These are phyloP conservation scores for Drosophila hawaiiensis DNA, from an alignment of 2,888 invertebrate genomes.

Conservation along the genomic window DNA sequence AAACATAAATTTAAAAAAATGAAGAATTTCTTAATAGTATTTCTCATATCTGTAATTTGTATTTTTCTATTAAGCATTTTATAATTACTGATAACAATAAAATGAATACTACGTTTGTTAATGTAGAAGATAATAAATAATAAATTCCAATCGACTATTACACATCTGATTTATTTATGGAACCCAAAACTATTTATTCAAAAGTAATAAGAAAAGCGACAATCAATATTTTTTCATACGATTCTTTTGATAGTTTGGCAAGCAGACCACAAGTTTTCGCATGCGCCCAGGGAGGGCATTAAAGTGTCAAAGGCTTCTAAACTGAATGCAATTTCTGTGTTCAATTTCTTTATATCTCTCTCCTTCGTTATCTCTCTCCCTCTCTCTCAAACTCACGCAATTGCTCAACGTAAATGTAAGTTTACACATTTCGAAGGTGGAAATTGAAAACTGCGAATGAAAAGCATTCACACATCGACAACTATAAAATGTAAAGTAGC, in stretches of 20 bases:
- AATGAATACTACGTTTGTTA: neutral
- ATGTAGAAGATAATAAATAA: neutral
- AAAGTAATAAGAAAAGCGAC: neutral
- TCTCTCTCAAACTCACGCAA: too few relatives aligned
- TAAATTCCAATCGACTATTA: neutral
- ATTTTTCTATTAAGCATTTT: neutral
- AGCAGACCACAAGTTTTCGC: neutral
- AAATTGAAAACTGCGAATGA: conserved; percentile 74
- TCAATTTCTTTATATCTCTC: neutral
- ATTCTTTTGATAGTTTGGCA: neutral
- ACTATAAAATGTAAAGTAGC: conserved; percentile 72
- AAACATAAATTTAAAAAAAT: neutral
- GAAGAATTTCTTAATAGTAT: neutral
- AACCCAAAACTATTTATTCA: too few relatives aligned
- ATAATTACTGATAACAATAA: neutral
- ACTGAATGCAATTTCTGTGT: conserved; percentile 67
- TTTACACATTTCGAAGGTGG: conserved; percentile 75
- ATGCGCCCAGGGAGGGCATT: conserved; percentile 27
- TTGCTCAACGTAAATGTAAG: conserved; percentile 63
- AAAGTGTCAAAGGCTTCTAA: conserved; percentile 35
- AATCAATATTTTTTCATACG: neutral
- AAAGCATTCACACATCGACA: conserved; percentile 70
- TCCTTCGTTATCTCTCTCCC: neutral
- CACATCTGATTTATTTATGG: neutral
- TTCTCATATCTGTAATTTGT: too few relatives aligned